phyloP scores from a whole-genome alignment of 2,113 vertebrate species.

The Cichladusa arquata region DNA sequence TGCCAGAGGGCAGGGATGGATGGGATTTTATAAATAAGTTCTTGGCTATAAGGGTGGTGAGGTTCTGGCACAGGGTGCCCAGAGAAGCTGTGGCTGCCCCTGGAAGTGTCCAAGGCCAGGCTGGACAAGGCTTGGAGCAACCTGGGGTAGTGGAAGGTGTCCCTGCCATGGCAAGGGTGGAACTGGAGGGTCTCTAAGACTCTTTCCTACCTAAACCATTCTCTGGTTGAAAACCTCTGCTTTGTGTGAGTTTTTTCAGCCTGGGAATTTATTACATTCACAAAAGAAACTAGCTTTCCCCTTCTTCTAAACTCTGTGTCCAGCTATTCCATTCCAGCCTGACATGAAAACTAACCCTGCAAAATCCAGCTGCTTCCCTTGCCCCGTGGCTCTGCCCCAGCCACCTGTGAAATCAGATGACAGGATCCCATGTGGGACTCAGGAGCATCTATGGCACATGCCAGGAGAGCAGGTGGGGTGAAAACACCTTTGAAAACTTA shows the following conservation, averaged over 20 bases:
- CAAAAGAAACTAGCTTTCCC: neutral
- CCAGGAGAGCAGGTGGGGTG: neutral
- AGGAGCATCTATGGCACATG: neutral
- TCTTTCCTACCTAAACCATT: neutral
- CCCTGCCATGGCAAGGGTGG: neutral
- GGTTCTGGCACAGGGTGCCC: neutral
- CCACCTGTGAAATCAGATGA: neutral
- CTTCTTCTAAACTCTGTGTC: neutral
- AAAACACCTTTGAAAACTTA: neutral
- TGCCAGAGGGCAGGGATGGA: no score
- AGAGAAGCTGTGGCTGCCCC: neutral
- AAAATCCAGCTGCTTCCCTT: neutral
- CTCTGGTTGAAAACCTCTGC: neutral
- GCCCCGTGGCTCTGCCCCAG: neutral
- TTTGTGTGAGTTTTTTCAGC: neutral
- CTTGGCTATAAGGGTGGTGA: fast-evolving
- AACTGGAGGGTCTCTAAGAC: neutral
- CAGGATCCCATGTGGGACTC: fast-evolving
- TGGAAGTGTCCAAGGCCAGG: neutral
- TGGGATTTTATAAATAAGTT: neutral
- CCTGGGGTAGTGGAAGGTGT: fast-evolving
- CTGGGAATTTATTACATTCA: neutral
- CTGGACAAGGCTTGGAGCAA: fast-evolving
- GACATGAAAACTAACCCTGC: neutral
- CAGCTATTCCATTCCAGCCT: neutral